Conservation (phyloP, 2,113 vertebrate genomes). For the Quiscalus mexicanus region DNA sequence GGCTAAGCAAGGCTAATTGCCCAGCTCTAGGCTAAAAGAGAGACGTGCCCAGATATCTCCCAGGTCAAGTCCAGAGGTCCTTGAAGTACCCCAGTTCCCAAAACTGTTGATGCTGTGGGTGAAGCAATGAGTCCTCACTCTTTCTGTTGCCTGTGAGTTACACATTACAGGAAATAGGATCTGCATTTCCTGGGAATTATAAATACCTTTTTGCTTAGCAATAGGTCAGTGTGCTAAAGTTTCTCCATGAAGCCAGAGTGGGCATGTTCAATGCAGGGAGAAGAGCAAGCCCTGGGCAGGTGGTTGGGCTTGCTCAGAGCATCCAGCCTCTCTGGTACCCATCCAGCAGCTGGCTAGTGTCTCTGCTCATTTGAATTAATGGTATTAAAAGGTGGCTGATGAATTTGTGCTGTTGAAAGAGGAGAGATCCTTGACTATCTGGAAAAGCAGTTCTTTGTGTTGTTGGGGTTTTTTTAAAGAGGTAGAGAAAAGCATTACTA, state of each 20-base stretch:
- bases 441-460: not conserved
- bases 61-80: not conserved
- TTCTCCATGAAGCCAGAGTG: not conserved
- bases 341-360: not conserved
- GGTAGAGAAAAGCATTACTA: not conserved
- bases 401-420: not conserved
- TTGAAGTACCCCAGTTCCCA: not conserved
- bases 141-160: not conserved
- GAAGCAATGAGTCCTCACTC: not conserved
- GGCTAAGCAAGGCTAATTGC: not conserved
- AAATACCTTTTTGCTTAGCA: not conserved
- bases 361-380: not conserved
- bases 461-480: not conserved
- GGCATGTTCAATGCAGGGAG: not conserved
- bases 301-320: not conserved
- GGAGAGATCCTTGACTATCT: not conserved
- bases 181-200: not conserved
- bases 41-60: not conserved
- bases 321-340: not conserved
- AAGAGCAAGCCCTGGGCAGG: not conserved
- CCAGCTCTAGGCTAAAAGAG: not conserved
- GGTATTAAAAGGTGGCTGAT: not conserved
- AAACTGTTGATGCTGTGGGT: accelerated
- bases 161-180: not conserved
- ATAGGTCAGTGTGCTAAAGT: not conserved